phyloP scores from a whole-genome alignment of 2,113 vertebrate genomes.

The pig (Sus scrofa) region T2T-Sscrofa CM000813.6:32009501-32010000 shows the following conservation, averaged over 20 bases:
- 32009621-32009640: constrained; percentile 57
- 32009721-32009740: background rate
- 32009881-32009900: background rate
- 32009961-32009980: background rate
- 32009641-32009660: constrained; percentile 19
- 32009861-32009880: background rate
- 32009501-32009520: constrained; percentile 43
- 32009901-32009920: background rate
- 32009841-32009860: background rate
- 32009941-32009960: background rate
- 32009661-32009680: background rate
- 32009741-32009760: background rate
- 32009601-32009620: constrained; percentile 62
- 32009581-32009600: background rate
- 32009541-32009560: constrained; percentile 61
- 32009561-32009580: constrained; percentile 24
- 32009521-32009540: constrained; percentile 11
- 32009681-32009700: background rate
- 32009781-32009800: background rate
- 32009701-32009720: background rate
- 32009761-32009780: background rate
- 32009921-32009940: background rate
- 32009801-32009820: background rate
- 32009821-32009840: background rate
- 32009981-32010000: background rate